Evolutionary conservation across 2,888 invertebrate species (phyloP).

Genomic region (Tiliacea aurago): DNA sequence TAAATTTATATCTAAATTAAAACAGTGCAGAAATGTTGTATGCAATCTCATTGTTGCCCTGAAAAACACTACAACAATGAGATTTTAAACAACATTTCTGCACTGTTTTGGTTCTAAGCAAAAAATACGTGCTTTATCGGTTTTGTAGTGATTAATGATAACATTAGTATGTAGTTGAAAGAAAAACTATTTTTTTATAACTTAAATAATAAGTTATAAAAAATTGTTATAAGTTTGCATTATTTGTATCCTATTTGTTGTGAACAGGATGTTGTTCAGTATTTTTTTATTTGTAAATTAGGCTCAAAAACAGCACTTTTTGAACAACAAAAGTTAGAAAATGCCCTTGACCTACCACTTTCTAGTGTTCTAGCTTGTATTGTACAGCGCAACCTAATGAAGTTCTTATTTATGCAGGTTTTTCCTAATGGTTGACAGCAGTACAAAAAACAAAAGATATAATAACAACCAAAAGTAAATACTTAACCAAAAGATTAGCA

Average conservation of each 20-base stretch:
- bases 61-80: too few species aligned
- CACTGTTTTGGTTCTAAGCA: too few species aligned
- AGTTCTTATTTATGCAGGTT: not conserved
- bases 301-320: not conserved
- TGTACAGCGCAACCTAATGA: not conserved
- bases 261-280: not conserved
- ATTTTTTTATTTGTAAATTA: not conserved
- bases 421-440: slow-evolving; percentile 16
- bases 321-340: not conserved
- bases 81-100: too few species aligned
- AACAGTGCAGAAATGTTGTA: too few species aligned
- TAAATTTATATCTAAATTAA: too few species aligned
- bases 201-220: not conserved
- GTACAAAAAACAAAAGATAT: too few species aligned
- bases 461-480: too few species aligned
- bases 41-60: too few species aligned
- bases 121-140: too few species aligned
- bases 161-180: too few species aligned
- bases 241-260: not conserved
- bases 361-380: not conserved
- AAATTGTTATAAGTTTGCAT: not conserved
- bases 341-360: not conserved
- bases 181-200: too few species aligned
- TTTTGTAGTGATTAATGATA: too few species aligned
- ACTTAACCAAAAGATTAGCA: slow-evolving; percentile 6